Percentiles rank a stretch among this genome's conserved stretches.
Evolutionary conservation across 2,888 invertebrate species (phyloP).

Genomic region (Clusia tigrina): DNA sequence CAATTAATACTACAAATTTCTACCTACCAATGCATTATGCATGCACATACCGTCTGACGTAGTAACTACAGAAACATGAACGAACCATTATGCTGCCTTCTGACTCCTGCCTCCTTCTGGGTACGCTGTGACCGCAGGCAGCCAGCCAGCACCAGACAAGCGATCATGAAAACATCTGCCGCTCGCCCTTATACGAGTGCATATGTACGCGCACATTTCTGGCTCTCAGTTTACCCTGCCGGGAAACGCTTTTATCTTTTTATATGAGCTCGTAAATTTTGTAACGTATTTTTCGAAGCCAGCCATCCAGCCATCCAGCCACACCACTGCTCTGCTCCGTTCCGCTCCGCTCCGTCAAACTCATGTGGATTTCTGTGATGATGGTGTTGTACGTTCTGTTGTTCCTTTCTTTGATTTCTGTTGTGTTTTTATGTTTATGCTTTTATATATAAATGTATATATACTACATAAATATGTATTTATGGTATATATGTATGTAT

Average conservation of each 20-base stretch:
- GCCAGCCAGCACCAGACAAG: neutral
- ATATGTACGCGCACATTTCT: neutral
- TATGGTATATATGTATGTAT: constrained; percentile 1
- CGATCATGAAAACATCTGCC: constrained; percentile 3
- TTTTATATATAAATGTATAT: neutral
- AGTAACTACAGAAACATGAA: too few species aligned
- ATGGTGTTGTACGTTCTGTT: too few species aligned
- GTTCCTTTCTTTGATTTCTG: neutral
- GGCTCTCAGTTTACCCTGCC: constrained; percentile 3
- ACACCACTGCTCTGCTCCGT: too few species aligned
- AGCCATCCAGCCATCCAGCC: neutral
- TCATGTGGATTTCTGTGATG: too few species aligned
- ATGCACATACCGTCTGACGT: too few species aligned
- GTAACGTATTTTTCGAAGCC: neutral
- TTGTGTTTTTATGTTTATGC: neutral
- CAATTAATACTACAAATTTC: neutral
- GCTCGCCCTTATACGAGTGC: neutral
- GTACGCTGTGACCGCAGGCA: neutral
- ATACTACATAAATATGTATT: neutral
- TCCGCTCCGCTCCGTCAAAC: too few species aligned
- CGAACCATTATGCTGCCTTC: too few species aligned
- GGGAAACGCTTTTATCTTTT: neutral
- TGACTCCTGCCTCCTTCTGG: too few species aligned
- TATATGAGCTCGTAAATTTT: neutral
- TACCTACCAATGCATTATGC: neutral